These are phyloP conservation scores for Elmis aenea DNA, from an alignment of 2,888 invertebrate genomes.

Conservation along the genomic window DNA sequence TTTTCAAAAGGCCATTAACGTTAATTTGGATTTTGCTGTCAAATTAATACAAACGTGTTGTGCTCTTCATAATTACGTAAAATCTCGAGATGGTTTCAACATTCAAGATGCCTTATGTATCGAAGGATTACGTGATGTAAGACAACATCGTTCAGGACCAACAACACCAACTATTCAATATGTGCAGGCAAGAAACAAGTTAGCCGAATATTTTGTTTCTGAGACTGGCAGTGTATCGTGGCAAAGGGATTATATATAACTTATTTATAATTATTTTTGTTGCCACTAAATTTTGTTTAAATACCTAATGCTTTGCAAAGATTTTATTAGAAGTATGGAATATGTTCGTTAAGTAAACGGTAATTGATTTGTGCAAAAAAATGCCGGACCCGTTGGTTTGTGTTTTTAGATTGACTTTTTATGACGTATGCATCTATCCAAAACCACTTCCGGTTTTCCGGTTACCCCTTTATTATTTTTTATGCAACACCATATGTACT, in stretches of 20 bases:
- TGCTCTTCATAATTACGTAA: slow-evolving; percentile 8
- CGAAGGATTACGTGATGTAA: slow-evolving; percentile 1
- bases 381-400: no score
- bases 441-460: no score
- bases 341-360: no score
- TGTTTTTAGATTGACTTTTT: no score
- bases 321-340: no score
- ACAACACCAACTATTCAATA: not conserved
- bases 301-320: no score
- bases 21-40: slow-evolving; percentile 1
- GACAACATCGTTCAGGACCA: not conserved
- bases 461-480: no score
- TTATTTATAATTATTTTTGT: slow-evolving; percentile 1
- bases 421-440: no score
- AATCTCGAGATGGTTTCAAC: slow-evolving; percentile 3
- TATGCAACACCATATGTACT: no score
- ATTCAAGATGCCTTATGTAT: slow-evolving; percentile 4
- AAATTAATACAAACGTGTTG: slow-evolving; percentile 4
- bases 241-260: slow-evolving; percentile 2
- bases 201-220: not conserved
- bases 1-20: slow-evolving; percentile 4
- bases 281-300: slow-evolving; percentile 6
- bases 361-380: no score
- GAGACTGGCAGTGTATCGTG: not conserved
- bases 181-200: not conserved